Evolutionary conservation across 1,140 invertebrate species (phyloP), one percentile per base, ranked within the genome.

Genomic region (Solen grandis): DNA sequence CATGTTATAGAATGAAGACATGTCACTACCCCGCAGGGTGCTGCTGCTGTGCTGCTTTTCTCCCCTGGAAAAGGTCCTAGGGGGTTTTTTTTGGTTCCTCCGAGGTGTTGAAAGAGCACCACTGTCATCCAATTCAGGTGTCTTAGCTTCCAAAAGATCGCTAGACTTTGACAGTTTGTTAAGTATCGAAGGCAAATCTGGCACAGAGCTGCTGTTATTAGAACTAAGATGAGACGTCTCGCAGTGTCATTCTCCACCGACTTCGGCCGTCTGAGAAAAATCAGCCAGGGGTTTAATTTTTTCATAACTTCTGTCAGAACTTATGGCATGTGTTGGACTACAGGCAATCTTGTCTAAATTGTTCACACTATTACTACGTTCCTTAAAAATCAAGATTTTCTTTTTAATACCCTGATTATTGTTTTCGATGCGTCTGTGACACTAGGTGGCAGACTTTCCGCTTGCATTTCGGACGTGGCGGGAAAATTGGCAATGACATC

Each of bases 41-140:
- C 35, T 41, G 31, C 62, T 57, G 1, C 22, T n/a, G n/a, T 41
- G n/a, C n/a, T n/a, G n/a, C n/a, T n/a, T n/a, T n/a, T n/a, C n/a
- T n/a, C n/a, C 46, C 5, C 35, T n/a, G 50, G 29, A 50, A n/a
- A 36, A 31, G 69, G 25, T 25, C 16, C 13, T 13, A 65, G n/a
- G 25, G 1, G 27, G 63, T 3, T 19, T 8, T 10, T 38, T 35
- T n/a, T 50, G 25, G 31, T 57, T 38, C 14, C 62, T 31, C 57
- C 74, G 65, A 16, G 74, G 74, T 16, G 74, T 76, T 16, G 74
- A 76, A 13, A 76, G 36, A 13, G 74, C 74, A 33, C 74, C 74
- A 55, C 62, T 76, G 16, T 76, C 74, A 4, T 76, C 74, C 27
- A 31, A 76, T 46, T 35, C 22, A 5, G 35, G 14, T 29, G 31